Conservation (phyloP, 2,888 invertebrate species). For the Coleophora deauratella region DNA sequence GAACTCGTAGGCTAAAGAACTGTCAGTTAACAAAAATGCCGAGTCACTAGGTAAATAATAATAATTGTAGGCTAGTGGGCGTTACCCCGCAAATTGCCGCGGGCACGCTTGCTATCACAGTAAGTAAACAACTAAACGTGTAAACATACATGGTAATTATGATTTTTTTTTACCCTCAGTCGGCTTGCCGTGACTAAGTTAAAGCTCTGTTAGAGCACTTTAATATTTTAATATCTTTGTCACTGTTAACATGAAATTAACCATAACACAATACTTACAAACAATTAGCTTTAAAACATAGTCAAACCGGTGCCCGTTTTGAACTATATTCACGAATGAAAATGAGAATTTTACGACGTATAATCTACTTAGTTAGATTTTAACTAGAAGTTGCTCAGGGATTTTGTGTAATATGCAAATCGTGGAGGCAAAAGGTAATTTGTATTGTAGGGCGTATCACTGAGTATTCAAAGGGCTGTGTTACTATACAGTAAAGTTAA, state of each 20-base stretch:
- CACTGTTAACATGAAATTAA: conserved; percentile 8
- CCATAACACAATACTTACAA: conserved; percentile 5
- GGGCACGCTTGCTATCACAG: conserved; percentile 56
- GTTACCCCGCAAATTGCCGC: conserved; percentile 33
- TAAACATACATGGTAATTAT: conserved; percentile 55
- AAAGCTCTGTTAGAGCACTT: conserved; percentile 43
- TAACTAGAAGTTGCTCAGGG: conserved; percentile 10
- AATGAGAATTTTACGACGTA: conserved; percentile 12
- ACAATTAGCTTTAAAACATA: not conserved
- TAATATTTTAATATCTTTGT: conserved; percentile 22
- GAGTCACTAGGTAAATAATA: conserved; percentile 37
- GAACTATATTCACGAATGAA: conserved; percentile 10
- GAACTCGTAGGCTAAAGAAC: conserved; percentile 18
- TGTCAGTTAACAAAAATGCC: conserved; percentile 29
- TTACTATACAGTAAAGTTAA: conserved; percentile 36
- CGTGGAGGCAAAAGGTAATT: conserved; percentile 26
- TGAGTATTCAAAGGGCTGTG: conserved; percentile 29
- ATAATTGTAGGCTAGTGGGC: conserved; percentile 35
- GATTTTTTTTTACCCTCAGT: conserved; percentile 41
- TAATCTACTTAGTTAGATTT: conserved; percentile 8
- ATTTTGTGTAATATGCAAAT: conserved; percentile 23
- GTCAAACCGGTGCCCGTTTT: conserved; percentile 3
- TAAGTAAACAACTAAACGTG: conserved; percentile 50
- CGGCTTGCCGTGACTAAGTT: conserved; percentile 37
- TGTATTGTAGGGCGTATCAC: conserved; percentile 23